Conservation (phyloP, 2,113 vertebrate species). For the Microtus richardsoni region DNA sequence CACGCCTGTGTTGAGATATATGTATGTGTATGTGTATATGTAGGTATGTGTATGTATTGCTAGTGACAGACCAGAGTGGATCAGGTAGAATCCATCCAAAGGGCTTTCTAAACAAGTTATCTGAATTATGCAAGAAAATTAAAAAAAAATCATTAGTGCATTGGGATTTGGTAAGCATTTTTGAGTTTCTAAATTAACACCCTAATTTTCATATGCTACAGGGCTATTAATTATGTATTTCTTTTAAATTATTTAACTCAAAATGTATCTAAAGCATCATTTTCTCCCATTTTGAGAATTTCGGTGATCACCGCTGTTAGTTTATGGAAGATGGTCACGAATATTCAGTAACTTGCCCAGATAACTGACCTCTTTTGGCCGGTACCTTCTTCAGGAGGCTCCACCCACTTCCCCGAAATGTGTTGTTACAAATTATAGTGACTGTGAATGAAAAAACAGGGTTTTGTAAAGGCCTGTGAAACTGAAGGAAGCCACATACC, state of each 20-base stretch:
- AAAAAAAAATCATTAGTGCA: conserved; percentile 44
- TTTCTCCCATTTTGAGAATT: conserved; percentile 29
- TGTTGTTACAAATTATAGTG: neutral
- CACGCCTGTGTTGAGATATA: neutral
- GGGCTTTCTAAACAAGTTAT: conserved; percentile 31
- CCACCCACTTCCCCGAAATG: neutral
- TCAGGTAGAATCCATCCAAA: neutral
- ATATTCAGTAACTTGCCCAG: neutral
- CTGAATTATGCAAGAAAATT: conserved; percentile 53
- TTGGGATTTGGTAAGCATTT: conserved; percentile 55
- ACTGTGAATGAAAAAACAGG: neutral
- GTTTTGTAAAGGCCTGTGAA: neutral
- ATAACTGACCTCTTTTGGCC: neutral
- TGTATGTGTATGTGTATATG: too few relatives aligned
- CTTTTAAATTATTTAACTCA: conserved; percentile 67
- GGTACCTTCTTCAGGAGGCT: neutral
- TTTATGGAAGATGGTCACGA: neutral
- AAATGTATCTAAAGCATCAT: conserved; percentile 43
- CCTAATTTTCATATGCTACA: conserved; percentile 58
- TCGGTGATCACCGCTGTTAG: neutral
- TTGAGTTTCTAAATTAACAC: conserved; percentile 69
- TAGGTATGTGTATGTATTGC: too few relatives aligned
- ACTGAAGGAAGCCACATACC: neutral
- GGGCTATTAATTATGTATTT: conserved; percentile 65
- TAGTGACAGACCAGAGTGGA: neutral